Base-by-base conservation (phyloP, 2,113 vertebrate species). In the Felis chaus region DNA sequence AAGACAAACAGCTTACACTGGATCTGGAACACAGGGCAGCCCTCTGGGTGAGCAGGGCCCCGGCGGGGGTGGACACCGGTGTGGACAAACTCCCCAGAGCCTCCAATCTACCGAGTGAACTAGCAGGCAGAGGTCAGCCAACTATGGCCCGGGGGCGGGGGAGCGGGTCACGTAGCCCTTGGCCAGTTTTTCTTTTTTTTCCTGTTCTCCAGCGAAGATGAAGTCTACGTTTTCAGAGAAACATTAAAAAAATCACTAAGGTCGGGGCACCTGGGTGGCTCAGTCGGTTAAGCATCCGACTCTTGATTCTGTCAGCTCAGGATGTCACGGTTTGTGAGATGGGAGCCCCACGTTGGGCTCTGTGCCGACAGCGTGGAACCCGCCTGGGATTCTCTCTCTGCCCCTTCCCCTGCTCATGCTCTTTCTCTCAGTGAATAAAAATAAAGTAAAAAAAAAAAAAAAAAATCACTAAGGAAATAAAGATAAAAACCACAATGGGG, bases 1-100 rank as follows among this genome's bases (percentile, higher is more conserved):
- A 99, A 99, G 82, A 99, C 99, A 94, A 99, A 99, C 96, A 99
- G 99, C 98, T 99, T 99, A 98, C 99, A 99, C 97, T 99, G 99
- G 98, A 99, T 99, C 99, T 99, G 98, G 21, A 98, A 98, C 27
- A 98, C 33, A 89, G 78, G 96, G 89, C 33, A 3, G 78, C 36
- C 55, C 65, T 63, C 7, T 15, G 55, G 41, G 50, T 18, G 50
- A 94, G 74, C 57, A 9, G 73, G 53, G 73, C 31, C 55, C 66
- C 61, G 36, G 50, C 41, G 0, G 2, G 2, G 50, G 31, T 0
- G 16, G 33, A n/a, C 12, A 12, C 31, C 0, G 10, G 73, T 8
- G 13, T 8, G 73, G 74, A 10, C 41, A 16, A 16, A 16, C 27
- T 18, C 57, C 13, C 16, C 25, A 33, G 12, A 5, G 5, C 13